A percentile compares a stretch with the other conserved stretches of the same genome.
Conservation (phyloP, 2,113 vertebrate species). For the Chrysemys picta region DNA sequence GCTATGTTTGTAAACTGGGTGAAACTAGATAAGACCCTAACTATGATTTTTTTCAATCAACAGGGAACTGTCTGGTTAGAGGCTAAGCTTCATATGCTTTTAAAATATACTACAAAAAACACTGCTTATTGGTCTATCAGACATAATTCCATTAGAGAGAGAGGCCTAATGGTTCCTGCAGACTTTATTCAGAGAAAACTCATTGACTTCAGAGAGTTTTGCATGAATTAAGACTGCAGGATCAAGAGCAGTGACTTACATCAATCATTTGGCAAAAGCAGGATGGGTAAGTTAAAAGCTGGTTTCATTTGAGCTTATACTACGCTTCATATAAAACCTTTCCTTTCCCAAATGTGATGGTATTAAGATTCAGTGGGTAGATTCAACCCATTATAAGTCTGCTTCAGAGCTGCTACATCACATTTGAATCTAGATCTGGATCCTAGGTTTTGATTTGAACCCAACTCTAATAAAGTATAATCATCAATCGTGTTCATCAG, state of each 20-base stretch:
- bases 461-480: background rate
- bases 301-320: rapidly evolving
- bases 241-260: background rate
- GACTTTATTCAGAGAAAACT: background rate
- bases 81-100: background rate
- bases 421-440: background rate
- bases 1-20: constrained; percentile 28
- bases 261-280: background rate
- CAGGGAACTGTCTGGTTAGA: rapidly evolving
- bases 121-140: rapidly evolving
- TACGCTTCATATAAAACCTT: background rate
- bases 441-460: background rate
- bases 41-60: background rate
- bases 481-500: background rate
- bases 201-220: background rate
- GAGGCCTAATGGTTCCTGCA: background rate
- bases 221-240: background rate
- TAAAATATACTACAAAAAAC: background rate
- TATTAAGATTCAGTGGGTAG: background rate
- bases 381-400: background rate
- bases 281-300: background rate
- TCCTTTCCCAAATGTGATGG: background rate
- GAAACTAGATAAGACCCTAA: rapidly evolving
- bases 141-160: background rate
- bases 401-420: background rate